Base-by-base conservation (phyloP, 35 echinoderm and acorn worm species). In the Acanthaster planci region DNA sequence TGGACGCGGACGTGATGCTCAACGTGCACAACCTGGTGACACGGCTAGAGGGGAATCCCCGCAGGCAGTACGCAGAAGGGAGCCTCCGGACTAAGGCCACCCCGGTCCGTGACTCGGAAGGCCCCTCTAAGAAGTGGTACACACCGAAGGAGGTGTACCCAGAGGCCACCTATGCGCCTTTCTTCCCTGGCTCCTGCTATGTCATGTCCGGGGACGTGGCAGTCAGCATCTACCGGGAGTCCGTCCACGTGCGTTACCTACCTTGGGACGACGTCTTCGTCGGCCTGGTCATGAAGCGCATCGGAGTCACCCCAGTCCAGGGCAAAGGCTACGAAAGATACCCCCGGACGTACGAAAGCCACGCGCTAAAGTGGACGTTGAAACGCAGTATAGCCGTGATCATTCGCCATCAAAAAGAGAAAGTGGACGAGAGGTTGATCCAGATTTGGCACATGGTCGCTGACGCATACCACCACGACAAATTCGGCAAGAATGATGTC, bases 1-100 rank as follows among this genome's bases (percentile, higher is more conserved):
- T 91, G 21, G 93, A 95, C 52, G 82, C 87, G 23, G 93, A 95
- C 37, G 76, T 88, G 40, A 86, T 86, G 30, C 52, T 93, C 1
- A 90, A 93, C 76, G 67, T 90, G 19, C 0, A 75, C 40, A 83
- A 84, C 51, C 39, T 89, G 10, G 51, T 79, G 26, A 72, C 16
- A 7, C 47, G 72, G 55, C 17, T 89, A 26, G 21, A 37, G 7
- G 39, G 76, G 9, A 77, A 47, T 1, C 57, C 51, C 8, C 27
- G 52, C 2, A n/a, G 40, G 40, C 51, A 89, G 12, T 82, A 83
- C 19, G 79, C 87, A 7, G 60, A 60, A 7, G 87, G 87, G 18
- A 30, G 30, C 27, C 72, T 67, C 40, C 31, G 78, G 21, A 36
- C 51, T 7, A 44, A 42, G 4, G 16, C 80, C 37, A 17, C 37